A percentile compares a stretch with the other conserved stretches of the same genome.
These are phyloP conservation scores for Entomobrya multifasciata DNA, from an alignment of 2,888 invertebrate genomes.

Conservation along the genomic window DNA sequence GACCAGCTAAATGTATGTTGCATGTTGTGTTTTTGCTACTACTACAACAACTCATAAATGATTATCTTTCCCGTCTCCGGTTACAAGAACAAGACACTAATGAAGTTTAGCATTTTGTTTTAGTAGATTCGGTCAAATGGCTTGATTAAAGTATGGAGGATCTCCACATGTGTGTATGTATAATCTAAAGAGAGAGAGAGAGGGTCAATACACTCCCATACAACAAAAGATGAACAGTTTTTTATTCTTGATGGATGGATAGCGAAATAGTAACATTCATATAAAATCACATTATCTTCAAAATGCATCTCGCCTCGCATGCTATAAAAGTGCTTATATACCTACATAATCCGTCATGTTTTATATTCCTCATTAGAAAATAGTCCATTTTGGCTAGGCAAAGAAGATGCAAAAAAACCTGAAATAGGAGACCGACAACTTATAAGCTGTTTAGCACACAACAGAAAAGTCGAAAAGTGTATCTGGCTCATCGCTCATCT, in stretches of 20 bases:
- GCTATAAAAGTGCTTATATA: constrained; percentile 16
- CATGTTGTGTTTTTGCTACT: neutral
- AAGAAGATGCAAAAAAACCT: neutral
- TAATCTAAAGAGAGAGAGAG: neutral
- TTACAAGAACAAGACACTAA: constrained; percentile 39
- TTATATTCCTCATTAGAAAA: constrained; percentile 38
- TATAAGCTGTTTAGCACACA: constrained; percentile 19
- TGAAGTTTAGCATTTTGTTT: constrained; percentile 16
- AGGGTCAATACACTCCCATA: constrained; percentile 66
- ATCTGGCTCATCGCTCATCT: constrained; percentile 47
- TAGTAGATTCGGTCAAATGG: neutral
- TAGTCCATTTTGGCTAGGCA: constrained; percentile 40
- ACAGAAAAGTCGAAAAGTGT: constrained; percentile 18
- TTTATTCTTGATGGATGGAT: constrained; percentile 46
- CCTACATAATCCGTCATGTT: constrained; percentile 23
- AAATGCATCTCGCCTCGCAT: constrained; percentile 26
- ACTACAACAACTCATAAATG: too few relatives aligned
- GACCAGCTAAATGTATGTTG: neutral
- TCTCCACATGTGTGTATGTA: constrained; percentile 4
- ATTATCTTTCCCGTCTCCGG: constrained; percentile 57
- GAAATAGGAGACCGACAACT: constrained; percentile 19
- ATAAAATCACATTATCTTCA: neutral
- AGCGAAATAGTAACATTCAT: neutral
- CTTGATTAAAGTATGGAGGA: constrained; percentile 43
- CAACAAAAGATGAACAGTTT: neutral